Conservation (phyloP, 2,113 vertebrate species). For the Tautogolabrus adspersus region DNA sequence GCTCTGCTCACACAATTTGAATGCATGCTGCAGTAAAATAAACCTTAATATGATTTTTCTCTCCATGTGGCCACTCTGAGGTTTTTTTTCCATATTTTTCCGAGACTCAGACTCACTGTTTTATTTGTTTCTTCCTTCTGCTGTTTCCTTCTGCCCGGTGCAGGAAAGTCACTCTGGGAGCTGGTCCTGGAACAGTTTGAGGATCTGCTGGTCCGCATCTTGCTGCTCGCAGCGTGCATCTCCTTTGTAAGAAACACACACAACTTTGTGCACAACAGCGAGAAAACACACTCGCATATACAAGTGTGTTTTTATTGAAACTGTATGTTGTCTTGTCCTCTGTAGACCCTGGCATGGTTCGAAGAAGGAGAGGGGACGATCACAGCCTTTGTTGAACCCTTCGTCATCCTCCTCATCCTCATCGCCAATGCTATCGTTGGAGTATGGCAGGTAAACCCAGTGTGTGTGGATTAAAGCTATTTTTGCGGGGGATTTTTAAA, state of each 20-base stretch:
- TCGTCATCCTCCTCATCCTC: constrained; percentile 88
- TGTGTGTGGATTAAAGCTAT: neutral
- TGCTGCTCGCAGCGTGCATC: constrained; percentile 86
- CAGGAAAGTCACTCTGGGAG: constrained; percentile 86
- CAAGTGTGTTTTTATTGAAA: neutral
- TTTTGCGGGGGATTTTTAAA: neutral
- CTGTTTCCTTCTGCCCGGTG: neutral
- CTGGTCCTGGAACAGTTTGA: constrained; percentile 87
- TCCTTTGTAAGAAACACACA: constrained; percentile 82
- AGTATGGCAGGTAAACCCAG: constrained; percentile 84
- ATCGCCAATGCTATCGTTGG: constrained; percentile 87
- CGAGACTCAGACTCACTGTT: neutral
- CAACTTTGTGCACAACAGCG: neutral
- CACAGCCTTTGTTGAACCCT: constrained; percentile 87
- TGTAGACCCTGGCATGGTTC: constrained; percentile 85
- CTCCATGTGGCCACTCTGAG: too few relatives aligned
- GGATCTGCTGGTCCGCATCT: constrained; percentile 85
- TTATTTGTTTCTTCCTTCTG: neutral
- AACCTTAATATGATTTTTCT: too few relatives aligned
- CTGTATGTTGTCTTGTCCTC: neutral
- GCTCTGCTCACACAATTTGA: too few relatives aligned
- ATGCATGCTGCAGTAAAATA: too few relatives aligned
- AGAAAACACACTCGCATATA: neutral
- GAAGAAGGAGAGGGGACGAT: constrained; percentile 86
- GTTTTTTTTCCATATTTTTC: neutral